Evolutionary conservation across 2,888 invertebrate species (phyloP), one percentile per base, ranked within the genome.

Genomic region (Ornithoptera alexandrae): DNA sequence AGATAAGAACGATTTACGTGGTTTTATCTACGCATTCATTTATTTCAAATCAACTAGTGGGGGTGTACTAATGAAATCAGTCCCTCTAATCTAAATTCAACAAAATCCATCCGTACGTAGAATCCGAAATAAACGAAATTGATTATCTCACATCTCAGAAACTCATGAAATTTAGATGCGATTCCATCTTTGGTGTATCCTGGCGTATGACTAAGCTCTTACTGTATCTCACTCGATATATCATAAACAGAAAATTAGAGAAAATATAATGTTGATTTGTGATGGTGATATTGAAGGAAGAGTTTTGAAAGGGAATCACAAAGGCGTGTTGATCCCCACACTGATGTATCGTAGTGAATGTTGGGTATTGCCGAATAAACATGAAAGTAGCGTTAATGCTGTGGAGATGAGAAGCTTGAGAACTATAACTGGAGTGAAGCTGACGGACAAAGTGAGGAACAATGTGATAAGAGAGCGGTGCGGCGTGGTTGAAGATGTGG

Each of bases 1-100:
- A 72, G 74, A 79, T 80, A 78, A 78, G 77, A 73, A 76, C 76
- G 75, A 78, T 78, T 78, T 76, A 75, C 74, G 76, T 77, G 75
- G 73, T 72, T 60, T 68, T 68, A 65, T 67, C 71, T 58, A 30
- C 62, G 59, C 24, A 50, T 65, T 20, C 24, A 62, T 62, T 65
- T 57, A 69, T 69, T 22, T 65, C 56, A 53, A 17, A 65, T 61
- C 64, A 15, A 24, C 42, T 22, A 30, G 50, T 5, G 53, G 53
- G 53, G n/a, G 20, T 65, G 30, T n/a, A 42, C n/a, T 58, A 69
- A 69, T 58, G 62, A 65, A 69, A 62, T 65, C 24, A 62, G 56
- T 59, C 57, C 22, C 7, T 3, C 22, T 3, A 42, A 36, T 39
- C 63, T 58, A 39, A 53, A 24, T 64, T 53, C 50, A 50, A 60